These are phyloP conservation scores for Archips xylosteana DNA, from an alignment of 2,888 invertebrate species.

Conservation along the genomic window DNA sequence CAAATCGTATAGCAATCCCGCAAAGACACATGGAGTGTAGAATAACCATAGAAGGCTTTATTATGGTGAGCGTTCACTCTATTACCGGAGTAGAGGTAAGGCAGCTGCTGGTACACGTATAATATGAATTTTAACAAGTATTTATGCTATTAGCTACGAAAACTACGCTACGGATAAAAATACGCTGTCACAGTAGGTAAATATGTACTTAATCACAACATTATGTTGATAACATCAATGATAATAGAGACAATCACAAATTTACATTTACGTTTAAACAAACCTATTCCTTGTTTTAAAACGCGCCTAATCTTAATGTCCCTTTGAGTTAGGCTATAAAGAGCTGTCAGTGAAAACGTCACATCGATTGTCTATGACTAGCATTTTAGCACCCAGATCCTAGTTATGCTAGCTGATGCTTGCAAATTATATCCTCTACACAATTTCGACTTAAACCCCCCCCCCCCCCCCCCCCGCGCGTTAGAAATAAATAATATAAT, in stretches of 20 bases:
- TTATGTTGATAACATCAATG: neutral
- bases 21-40: conserved; percentile 21
- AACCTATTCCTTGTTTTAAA: too few species aligned
- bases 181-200: neutral
- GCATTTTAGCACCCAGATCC: too few species aligned
- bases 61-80: conserved; percentile 2
- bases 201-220: neutral
- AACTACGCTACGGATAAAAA: neutral
- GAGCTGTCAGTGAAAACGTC: neutral
- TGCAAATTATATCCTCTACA: neutral
- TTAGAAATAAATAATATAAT: too few species aligned
- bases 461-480: too few species aligned
- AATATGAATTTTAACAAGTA: conserved; percentile 4
- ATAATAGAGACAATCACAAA: neutral
- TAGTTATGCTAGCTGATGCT: neutral
- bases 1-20: conserved; percentile 39
- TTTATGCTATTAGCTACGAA: neutral
- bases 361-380: neutral
- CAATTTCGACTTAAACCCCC: neutral
- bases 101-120: conserved; percentile 21
- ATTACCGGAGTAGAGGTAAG: conserved; percentile 17
- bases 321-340: neutral
- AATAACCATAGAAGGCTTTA: conserved; percentile 36
- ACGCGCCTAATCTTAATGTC: neutral
- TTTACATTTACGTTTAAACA: neutral